A percentile compares a stretch with the other conserved stretches of the same genome.
These are phyloP conservation scores for Pithys albifrons DNA, from an alignment of 2,113 vertebrate species.

Conservation along the genomic window DNA sequence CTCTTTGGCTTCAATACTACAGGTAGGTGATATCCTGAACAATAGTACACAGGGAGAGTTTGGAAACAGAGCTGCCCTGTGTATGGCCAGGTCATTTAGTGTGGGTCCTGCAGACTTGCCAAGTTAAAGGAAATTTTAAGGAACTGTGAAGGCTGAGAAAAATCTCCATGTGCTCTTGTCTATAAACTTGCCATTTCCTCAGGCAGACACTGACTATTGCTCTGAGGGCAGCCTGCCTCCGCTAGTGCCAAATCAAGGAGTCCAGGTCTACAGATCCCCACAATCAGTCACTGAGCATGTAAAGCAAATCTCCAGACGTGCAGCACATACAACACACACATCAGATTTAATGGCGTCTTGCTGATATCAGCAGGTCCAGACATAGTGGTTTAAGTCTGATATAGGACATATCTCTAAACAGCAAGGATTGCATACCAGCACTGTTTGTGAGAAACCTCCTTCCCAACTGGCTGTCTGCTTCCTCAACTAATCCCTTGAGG, in stretches of 20 bases:
- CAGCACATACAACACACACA: neutral
- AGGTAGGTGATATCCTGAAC: constrained; percentile 73
- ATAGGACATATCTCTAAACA: neutral
- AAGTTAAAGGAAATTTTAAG: neutral
- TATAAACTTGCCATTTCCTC: neutral
- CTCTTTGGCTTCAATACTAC: constrained; percentile 95
- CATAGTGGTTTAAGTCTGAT: neutral
- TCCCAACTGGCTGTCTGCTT: neutral
- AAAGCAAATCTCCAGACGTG: neutral
- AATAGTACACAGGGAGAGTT: rapidly evolving
- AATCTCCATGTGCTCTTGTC: neutral
- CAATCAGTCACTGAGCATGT: neutral
- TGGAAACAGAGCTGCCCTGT: neutral
- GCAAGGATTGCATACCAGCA: neutral
- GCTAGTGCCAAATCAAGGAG: neutral
- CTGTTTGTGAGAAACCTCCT: neutral
- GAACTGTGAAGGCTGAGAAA: neutral
- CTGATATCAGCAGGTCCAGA: neutral
- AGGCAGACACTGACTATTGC: neutral
- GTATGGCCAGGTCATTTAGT: neutral
- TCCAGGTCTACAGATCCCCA: neutral
- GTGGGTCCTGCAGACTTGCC: neutral
- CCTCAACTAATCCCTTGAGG: neutral
- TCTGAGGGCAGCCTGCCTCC: neutral
- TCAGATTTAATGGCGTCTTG: neutral